Conservation (phyloP, 1,140 invertebrate species). For the Bombus consobrinus region DNA sequence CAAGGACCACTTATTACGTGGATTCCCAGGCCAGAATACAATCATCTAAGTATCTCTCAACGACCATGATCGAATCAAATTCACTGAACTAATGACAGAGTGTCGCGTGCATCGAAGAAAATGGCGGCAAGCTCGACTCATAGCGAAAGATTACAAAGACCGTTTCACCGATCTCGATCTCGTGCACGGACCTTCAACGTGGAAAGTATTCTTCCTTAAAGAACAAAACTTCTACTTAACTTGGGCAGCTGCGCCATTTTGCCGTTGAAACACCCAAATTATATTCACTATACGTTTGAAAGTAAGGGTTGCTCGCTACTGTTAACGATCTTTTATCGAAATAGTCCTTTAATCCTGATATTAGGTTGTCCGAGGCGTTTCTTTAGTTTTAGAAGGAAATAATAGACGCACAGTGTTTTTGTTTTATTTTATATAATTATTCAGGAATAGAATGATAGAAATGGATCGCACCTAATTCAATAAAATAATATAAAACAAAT, state of each 20-base stretch:
- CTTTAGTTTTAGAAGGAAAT: too few species aligned
- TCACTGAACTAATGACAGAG: slow-evolving; percentile 53
- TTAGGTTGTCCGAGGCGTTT: too few species aligned
- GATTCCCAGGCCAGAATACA: slow-evolving; percentile 75
- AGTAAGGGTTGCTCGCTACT: not conserved
- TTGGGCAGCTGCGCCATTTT: not conserved
- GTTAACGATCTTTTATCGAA: too few species aligned
- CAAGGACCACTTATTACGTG: slow-evolving; percentile 78
- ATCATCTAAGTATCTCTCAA: slow-evolving; percentile 81
- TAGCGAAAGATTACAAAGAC: slow-evolving; percentile 37
- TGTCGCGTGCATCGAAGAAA: slow-evolving; percentile 4
- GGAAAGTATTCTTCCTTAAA: not conserved
- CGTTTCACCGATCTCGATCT: not conserved
- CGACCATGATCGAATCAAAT: slow-evolving; percentile 62
- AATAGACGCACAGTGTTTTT: too few species aligned
- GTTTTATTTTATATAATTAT: too few species aligned
- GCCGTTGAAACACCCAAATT: not conserved
- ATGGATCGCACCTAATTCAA: too few species aligned
- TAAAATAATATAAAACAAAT: too few species aligned
- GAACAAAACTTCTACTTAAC: not conserved
- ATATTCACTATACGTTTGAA: not conserved
- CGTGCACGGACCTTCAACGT: too few species aligned
- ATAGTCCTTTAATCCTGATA: too few species aligned
- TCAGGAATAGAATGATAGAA: too few species aligned
- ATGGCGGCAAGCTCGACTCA: not conserved